A percentile compares a stretch with the other conserved stretches of the same genome.
Conservation (phyloP, 1,140 invertebrate species). For the Sitophilus oryzae region DNA sequence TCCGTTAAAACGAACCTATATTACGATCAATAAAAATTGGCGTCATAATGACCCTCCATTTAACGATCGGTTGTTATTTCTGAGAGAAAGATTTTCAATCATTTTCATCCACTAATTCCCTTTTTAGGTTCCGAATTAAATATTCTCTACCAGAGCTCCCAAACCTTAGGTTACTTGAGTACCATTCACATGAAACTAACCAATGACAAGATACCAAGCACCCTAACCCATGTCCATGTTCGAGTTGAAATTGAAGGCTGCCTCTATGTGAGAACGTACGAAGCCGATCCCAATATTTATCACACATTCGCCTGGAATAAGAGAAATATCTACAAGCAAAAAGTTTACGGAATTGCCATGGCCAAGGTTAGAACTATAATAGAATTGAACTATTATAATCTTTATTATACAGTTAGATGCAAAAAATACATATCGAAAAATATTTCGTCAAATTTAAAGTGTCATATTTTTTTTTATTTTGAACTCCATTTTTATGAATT, state of each 20-base stretch:
- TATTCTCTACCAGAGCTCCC: constrained; percentile 87
- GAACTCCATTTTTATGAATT: too few relatives aligned
- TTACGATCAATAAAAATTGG: too few relatives aligned
- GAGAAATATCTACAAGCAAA: constrained; percentile 94
- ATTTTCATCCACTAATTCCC: constrained; percentile 34
- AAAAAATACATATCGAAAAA: too few relatives aligned
- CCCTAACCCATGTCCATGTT: constrained; percentile 81
- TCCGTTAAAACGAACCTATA: too few relatives aligned
- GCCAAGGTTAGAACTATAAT: constrained; percentile 60
- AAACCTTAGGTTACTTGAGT: constrained; percentile 86
- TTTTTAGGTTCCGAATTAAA: constrained; percentile 89
- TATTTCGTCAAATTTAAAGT: too few relatives aligned
- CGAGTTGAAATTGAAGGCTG: constrained; percentile 66
- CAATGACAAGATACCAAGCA: constrained; percentile 67
- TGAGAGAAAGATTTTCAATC: too few relatives aligned
- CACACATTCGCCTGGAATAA: constrained; percentile 97
- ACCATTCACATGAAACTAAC: constrained; percentile 89
- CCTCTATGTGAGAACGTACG: constrained; percentile 84
- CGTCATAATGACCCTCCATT: too few relatives aligned
- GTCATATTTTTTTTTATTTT: too few relatives aligned
- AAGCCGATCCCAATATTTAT: constrained; percentile 89
- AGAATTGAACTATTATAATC: too few relatives aligned
- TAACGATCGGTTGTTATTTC: too few relatives aligned
- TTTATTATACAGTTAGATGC: too few relatives aligned
- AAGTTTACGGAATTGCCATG: constrained; percentile 83